Conservation (phyloP, 2,888 invertebrate species). For the Anagyrus pseudococci region DNA sequence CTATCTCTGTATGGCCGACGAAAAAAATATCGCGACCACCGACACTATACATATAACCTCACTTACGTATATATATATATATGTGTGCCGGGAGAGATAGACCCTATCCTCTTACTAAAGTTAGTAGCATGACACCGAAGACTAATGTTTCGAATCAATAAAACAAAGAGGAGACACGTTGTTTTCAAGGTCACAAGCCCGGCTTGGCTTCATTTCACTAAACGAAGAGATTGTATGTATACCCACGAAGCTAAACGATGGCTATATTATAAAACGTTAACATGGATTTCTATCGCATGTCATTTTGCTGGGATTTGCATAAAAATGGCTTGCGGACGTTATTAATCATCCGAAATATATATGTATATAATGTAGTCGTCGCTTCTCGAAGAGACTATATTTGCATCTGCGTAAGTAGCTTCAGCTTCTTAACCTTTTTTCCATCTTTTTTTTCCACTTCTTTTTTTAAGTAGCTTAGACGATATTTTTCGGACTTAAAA, state of each 20-base stretch:
- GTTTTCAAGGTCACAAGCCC: constrained; percentile 6
- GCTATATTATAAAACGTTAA: constrained; percentile 14
- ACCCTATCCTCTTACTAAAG: too few species aligned
- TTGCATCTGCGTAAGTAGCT: constrained; percentile 24
- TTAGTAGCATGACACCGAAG: constrained; percentile 27
- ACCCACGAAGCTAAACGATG: constrained; percentile 16
- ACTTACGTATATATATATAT: background rate
- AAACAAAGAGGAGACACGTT: constrained; percentile 39
- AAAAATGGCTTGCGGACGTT: constrained; percentile 27
- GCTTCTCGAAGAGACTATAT: constrained; percentile 8
- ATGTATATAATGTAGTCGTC: constrained; percentile 39
- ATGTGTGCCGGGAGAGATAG: too few species aligned
- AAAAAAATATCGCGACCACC: too few species aligned
- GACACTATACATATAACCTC: background rate
- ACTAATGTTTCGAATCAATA: constrained; percentile 38
- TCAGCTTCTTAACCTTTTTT: background rate
- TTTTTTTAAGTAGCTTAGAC: background rate
- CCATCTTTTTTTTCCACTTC: background rate
- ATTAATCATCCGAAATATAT: constrained; percentile 36
- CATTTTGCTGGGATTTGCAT: constrained; percentile 31
- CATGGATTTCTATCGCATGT: constrained; percentile 26
- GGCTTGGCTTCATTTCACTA: background rate
- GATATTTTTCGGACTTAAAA: too few species aligned
- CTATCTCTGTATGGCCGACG: too few species aligned
- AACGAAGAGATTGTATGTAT: too few species aligned